Evolutionary conservation across 2,113 vertebrate genomes (phyloP).

Genomic region (Narcine bancroftii): DNA sequence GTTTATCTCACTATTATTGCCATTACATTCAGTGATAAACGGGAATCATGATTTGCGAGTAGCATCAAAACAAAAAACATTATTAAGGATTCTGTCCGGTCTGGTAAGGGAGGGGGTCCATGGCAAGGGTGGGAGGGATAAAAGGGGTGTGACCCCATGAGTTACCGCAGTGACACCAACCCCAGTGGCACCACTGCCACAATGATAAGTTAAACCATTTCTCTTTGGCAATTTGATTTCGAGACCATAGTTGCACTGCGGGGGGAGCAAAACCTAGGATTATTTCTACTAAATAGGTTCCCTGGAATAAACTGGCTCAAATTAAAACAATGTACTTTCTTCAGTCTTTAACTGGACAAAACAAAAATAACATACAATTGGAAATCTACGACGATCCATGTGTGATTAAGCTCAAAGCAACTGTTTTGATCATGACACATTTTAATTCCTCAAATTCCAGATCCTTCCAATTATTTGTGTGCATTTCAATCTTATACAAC

Average conservation of each 20-base stretch:
- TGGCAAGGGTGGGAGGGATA: too few relatives aligned
- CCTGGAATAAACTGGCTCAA: not conserved
- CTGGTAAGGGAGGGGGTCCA: too few relatives aligned
- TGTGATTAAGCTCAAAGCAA: not conserved
- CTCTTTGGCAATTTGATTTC: not conserved
- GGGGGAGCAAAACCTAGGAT: not conserved
- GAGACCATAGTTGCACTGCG: not conserved
- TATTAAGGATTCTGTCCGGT: too few relatives aligned
- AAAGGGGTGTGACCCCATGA: too few relatives aligned
- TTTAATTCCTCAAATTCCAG: not conserved
- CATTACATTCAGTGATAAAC: too few relatives aligned
- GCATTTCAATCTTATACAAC: not conserved
- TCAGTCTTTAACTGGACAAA: not conserved
- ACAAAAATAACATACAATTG: not conserved
- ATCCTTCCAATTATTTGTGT: not conserved
- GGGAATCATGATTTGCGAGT: too few relatives aligned
- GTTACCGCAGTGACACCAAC: too few relatives aligned
- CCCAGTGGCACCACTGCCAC: too few relatives aligned
- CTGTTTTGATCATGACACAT: not conserved
- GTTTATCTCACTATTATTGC: too few relatives aligned
- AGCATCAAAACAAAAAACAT: too few relatives aligned
- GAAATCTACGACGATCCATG: not conserved
- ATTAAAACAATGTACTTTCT: not conserved
- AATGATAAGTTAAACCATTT: not conserved
- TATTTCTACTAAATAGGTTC: not conserved